Percentiles rank a stretch among this genome's conserved stretches.
These are phyloP conservation scores for Tetrapedia diversipes DNA, from an alignment of 2,888 invertebrate genomes.

Conservation along the genomic window DNA sequence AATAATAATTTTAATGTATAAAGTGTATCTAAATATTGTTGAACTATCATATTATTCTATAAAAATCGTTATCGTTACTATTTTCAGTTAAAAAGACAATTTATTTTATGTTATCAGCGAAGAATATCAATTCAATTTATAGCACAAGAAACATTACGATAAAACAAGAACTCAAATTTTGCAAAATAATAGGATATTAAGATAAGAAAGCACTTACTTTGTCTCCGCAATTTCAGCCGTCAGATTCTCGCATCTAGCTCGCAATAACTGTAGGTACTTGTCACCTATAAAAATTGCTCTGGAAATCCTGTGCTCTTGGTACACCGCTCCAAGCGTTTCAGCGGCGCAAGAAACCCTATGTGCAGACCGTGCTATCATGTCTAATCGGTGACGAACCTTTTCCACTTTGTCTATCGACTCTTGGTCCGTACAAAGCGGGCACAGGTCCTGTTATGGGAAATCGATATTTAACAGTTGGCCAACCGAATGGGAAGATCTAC, in stretches of 20 bases:
- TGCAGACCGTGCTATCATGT: slow-evolving; percentile 78
- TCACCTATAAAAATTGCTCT: slow-evolving; percentile 77
- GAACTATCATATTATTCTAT: neutral
- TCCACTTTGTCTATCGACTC: slow-evolving; percentile 80
- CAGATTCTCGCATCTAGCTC: slow-evolving; percentile 78
- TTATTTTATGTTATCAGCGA: neutral
- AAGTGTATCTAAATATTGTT: neutral
- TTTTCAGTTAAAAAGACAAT: too few relatives aligned
- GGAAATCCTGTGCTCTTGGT: slow-evolving; percentile 79
- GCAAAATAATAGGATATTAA: neutral
- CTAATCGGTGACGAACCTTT: slow-evolving; percentile 75
- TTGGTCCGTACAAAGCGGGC: slow-evolving; percentile 78
- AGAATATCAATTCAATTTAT: neutral
- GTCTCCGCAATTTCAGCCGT: slow-evolving; percentile 76
- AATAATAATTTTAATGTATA: slow-evolving; percentile 6
- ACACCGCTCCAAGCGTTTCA: slow-evolving; percentile 80
- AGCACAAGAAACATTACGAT: neutral
- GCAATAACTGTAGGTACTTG: slow-evolving; percentile 76
- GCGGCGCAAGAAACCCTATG: slow-evolving; percentile 78
- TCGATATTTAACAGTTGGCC: too few relatives aligned
- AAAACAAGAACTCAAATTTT: neutral
- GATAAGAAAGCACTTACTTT: slow-evolving; percentile 73
- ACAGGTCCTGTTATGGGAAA: slow-evolving; percentile 72
- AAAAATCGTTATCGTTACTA: too few relatives aligned
- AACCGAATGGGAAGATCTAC: too few relatives aligned